phyloP scores from a whole-genome alignment of 2,113 vertebrate species.

The Hydrochoerus hydrochaeris region DNA sequence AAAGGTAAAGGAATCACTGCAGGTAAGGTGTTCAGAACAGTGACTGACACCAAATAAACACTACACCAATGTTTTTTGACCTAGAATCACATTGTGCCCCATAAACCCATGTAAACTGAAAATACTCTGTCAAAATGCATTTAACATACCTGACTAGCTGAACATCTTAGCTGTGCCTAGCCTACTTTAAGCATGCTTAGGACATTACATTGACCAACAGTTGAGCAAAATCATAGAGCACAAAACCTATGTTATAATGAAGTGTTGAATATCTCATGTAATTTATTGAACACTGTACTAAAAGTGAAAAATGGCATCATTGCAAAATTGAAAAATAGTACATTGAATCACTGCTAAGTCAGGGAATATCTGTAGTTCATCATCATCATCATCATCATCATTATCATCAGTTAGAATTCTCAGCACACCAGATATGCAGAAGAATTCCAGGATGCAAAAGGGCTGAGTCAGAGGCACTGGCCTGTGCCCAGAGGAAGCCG shows the following conservation, averaged over 20 bases:
- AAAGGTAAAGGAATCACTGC: not conserved
- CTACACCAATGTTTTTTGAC: not conserved
- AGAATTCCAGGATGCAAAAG: slow-evolving; percentile 6
- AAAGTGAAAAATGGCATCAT: not conserved
- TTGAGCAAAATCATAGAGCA: not conserved
- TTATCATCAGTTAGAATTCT: not conserved
- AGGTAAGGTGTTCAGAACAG: not conserved
- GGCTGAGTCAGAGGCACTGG: slow-evolving; percentile 79
- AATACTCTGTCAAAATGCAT: not conserved
- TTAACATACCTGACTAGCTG: not conserved
- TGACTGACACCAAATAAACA: not conserved
- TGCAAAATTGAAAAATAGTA: not conserved
- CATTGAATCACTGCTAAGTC: not conserved
- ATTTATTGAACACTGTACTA: not conserved
- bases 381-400: not conserved
- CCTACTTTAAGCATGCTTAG: not conserved
- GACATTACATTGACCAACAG: not conserved
- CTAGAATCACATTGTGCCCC: not conserved
- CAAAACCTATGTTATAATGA: not conserved
- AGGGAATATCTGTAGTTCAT: not conserved
- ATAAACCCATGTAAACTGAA: not conserved
- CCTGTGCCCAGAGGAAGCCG: slow-evolving; percentile 50
- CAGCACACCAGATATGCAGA: not conserved
- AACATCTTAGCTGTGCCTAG: fast-evolving
- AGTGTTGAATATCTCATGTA: not conserved